A percentile compares a stretch with the other conserved stretches of the same genome.
phyloP scores from a whole-genome alignment of 2,113 vertebrate genomes.

The Scomber scombrus region DNA sequence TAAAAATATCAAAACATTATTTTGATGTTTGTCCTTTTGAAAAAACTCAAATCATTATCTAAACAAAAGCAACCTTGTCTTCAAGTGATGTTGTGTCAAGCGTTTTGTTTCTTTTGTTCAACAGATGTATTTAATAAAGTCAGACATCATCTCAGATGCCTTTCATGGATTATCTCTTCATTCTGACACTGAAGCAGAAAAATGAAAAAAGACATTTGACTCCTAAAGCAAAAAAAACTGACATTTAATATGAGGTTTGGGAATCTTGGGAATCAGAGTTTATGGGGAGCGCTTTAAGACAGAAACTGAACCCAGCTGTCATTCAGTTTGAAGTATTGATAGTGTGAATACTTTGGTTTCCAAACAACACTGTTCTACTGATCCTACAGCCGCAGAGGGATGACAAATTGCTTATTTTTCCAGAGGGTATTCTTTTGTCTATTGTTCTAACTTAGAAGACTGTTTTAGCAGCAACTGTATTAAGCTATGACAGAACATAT shows the following conservation, averaged over 20 bases:
- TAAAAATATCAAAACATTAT: too few relatives aligned
- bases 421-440: neutral
- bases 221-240: neutral
- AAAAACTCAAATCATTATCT: too few relatives aligned
- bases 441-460: neutral
- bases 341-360: conserved; percentile 19
- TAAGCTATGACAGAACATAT: neutral
- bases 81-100: neutral
- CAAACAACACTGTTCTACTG: conserved; percentile 3
- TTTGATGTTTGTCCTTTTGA: too few relatives aligned
- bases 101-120: too few relatives aligned
- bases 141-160: neutral
- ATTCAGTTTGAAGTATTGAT: conserved; percentile 7
- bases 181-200: conserved; percentile 24
- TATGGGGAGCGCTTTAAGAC: conserved; percentile 18
- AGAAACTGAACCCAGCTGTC: conserved; percentile 48
- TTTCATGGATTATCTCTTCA: conserved; percentile 14
- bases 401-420: neutral
- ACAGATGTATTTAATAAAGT: neutral
- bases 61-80: neutral
- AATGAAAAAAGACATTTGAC: neutral
- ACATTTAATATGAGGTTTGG: conserved; percentile 9
- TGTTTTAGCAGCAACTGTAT: neutral
- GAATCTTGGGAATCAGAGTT: conserved; percentile 3
- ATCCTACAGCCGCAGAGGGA: neutral